Base-by-base conservation (phyloP, 1,140 invertebrate genomes). In the Araneus ventricosus region DNA sequence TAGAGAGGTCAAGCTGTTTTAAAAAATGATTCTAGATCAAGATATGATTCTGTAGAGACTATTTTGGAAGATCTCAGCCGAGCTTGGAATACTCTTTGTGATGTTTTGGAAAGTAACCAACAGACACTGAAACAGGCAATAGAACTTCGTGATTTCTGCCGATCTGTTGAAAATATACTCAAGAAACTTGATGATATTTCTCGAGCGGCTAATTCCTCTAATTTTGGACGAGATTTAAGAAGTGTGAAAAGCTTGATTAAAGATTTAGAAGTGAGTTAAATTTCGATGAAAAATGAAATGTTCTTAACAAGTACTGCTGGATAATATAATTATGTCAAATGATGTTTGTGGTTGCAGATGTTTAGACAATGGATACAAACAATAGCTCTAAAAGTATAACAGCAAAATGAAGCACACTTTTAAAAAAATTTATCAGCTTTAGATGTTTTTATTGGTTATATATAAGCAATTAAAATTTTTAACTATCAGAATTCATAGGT, bases 221-320 rank as follows among this genome's bases (percentile, higher is more conserved):
- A 98, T 95, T 97, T 98, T 45, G 98, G 98, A n/a, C 96, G 96
- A 3, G 98, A 99, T 96, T 95, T 99, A 24, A 96, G 98, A 87
- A 98, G 97, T 94, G 99, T 98, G 95, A 98, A 98, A 95, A 67
- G 39, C 27, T 85, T 75, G 27, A 63, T 87, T n/a, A 79, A 86
- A 79, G 84, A 87, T 88, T 14, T 86, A 52, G 86, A 85, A 85
- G 86, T 92, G 34, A 75, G 70, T 37, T 75, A 0, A 2, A 14
- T 75, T 34, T 17, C 34, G 0, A n/a, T 27, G 24, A n/a, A 63
- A 63, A 63, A 63, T 63, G 75, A 79, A 37, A 39, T 27, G 0
- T 5, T 79, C 34, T 79, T 14, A 37, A 52, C 6, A 52, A 14
- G 1, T 14, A 52, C 1, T 52, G 45, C 45, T 0, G 8, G 10